These are phyloP conservation scores for Minunthozetes semirufus DNA, from an alignment of 2,888 invertebrate species.

Conservation along the genomic window DNA sequence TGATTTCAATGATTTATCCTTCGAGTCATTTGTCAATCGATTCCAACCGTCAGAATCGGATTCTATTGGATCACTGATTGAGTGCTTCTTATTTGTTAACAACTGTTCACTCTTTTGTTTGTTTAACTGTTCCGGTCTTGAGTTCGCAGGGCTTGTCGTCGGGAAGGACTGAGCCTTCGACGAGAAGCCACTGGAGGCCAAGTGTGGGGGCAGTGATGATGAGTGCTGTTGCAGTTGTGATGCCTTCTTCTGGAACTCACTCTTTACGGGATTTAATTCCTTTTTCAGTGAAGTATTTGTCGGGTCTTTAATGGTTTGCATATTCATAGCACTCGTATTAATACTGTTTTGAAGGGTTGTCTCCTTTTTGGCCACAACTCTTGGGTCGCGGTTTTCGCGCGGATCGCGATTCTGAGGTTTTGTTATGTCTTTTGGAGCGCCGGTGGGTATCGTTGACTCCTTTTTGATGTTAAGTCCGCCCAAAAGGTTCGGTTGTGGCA, in stretches of 20 bases:
- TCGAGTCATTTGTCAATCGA: not conserved
- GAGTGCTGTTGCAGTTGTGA: slow-evolving; percentile 24
- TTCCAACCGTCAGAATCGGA: not conserved
- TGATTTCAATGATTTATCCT: not conserved
- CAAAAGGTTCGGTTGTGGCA: slow-evolving; percentile 24
- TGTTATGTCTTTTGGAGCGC: not conserved
- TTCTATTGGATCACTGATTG: not conserved
- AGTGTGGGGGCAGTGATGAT: slow-evolving; percentile 7
- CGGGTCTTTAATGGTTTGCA: slow-evolving; percentile 18
- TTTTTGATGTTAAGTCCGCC: slow-evolving; percentile 8
- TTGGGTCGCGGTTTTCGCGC: slow-evolving; percentile 8
- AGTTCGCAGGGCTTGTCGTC: not conserved
- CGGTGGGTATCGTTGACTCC: slow-evolving; percentile 10
- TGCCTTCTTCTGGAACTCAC: slow-evolving; percentile 16
- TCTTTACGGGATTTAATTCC: not conserved
- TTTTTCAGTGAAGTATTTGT: not conserved
- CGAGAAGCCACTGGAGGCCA: slow-evolving; percentile 23
- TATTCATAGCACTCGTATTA: slow-evolving; percentile 8
- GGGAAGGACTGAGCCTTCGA: slow-evolving; percentile 12
- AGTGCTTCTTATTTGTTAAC: not conserved
- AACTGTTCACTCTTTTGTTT: slow-evolving; percentile 7
- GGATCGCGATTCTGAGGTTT: slow-evolving; percentile 15
- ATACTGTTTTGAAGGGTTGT: slow-evolving; percentile 5
- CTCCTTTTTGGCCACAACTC: slow-evolving; percentile 16
- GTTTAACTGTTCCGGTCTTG: not conserved